Percentiles rank a stretch among this genome's conserved stretches.
Conservation (phyloP, 2,888 invertebrate genomes). For the Cistogaster globosa region DNA sequence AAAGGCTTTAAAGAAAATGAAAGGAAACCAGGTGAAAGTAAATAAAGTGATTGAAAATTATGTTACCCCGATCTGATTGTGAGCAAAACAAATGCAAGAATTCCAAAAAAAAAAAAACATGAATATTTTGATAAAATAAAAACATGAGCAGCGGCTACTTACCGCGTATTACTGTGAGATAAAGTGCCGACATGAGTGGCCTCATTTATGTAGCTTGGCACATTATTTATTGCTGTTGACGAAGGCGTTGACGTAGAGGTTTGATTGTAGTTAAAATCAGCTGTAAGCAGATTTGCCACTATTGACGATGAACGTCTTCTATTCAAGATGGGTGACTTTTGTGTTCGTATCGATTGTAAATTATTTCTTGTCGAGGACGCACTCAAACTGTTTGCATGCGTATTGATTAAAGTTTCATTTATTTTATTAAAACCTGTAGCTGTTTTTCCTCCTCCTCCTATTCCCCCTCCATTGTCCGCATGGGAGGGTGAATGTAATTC, state of each 20-base stretch:
- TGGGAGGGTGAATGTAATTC: constrained; percentile 67
- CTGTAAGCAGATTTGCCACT: constrained; percentile 78
- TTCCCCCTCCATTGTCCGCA: neutral
- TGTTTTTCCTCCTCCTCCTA: neutral
- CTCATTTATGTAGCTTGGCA: constrained; percentile 59
- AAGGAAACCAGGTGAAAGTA: constrained; percentile 2
- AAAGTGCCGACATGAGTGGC: constrained; percentile 66
- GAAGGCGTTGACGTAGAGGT: constrained; percentile 69
- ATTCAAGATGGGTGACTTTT: constrained; percentile 80
- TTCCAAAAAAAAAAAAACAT: neutral
- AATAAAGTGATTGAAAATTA: constrained; percentile 21
- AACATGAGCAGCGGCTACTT: constrained; percentile 62
- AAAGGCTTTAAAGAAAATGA: neutral
- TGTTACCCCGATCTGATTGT: neutral
- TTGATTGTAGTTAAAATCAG: constrained; percentile 76
- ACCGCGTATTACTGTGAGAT: constrained; percentile 77
- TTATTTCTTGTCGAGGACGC: constrained; percentile 57
- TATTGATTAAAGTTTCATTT: constrained; percentile 65
- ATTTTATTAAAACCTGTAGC: constrained; percentile 51
- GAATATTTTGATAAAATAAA: neutral
- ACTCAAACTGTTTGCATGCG: constrained; percentile 62
- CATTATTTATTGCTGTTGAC: constrained; percentile 55
- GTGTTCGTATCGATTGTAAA: constrained; percentile 75
- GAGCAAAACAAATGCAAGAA: too few species aligned
- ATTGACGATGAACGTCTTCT: constrained; percentile 82